These are phyloP conservation scores for Anneissia japonica DNA, from an alignment of 35 echinoderm and acorn worm species.

Conservation along the genomic window DNA sequence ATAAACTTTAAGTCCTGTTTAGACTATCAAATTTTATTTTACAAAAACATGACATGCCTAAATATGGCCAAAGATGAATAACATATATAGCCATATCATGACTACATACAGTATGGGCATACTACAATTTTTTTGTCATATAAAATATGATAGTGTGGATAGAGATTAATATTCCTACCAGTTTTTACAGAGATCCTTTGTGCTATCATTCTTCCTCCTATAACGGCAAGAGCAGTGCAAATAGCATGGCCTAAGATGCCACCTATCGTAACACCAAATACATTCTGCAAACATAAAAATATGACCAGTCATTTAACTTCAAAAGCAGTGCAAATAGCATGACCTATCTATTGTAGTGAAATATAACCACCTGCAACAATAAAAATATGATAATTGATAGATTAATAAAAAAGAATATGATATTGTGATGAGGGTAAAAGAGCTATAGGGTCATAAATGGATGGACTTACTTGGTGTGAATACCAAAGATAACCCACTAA, in stretches of 20 bases:
- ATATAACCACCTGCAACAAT: no score
- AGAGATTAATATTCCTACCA: conserved; percentile 67
- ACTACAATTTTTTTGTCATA: not conserved
- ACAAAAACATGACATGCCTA: no score
- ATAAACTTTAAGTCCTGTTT: no score
- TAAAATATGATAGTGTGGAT: not conserved
- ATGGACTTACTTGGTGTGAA: no score
- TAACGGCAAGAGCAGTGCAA: conserved; percentile 88
- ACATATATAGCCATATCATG: not conserved
- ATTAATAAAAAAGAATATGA: no score
- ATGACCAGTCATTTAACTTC: not conserved
- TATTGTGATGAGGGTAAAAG: no score
- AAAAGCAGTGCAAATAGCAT: not conserved
- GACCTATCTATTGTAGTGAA: no score
- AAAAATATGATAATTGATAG: no score
- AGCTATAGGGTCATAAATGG: no score
- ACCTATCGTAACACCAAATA: conserved; percentile 89
- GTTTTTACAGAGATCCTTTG: conserved; percentile 95
- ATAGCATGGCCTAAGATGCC: conserved; percentile 88
- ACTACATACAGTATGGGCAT: not conserved
- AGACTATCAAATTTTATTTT: no score
- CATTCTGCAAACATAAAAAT: conserved; percentile 56
- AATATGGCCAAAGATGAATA: no score
- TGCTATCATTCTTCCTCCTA: conserved; percentile 91
- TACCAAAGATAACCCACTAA: no score